Percentiles rank a stretch among this genome's conserved stretches.
phyloP scores from a whole-genome alignment of 2,113 vertebrate species.

The Planiliza haematocheilus region DNA sequence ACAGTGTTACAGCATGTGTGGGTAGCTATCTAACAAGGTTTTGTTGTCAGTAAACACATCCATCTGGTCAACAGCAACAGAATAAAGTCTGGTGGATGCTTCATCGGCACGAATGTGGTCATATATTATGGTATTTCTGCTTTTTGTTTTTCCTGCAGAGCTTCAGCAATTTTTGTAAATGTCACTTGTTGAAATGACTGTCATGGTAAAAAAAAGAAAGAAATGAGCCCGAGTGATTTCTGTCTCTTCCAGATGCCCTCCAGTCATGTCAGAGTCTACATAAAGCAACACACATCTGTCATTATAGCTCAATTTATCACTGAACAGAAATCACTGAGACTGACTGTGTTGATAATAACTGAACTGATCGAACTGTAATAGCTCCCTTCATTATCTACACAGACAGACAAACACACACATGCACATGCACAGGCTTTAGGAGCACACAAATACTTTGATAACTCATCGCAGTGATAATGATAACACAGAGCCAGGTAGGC shows the following conservation, averaged over 20 bases:
- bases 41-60: slow-evolving; percentile 81
- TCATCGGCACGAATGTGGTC: slow-evolving; percentile 32
- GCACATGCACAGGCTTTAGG: slow-evolving; percentile 18
- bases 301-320: slow-evolving; percentile 56
- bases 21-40: slow-evolving; percentile 78
- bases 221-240: slow-evolving; percentile 28
- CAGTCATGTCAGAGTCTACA: slow-evolving; percentile 51
- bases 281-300: slow-evolving; percentile 51
- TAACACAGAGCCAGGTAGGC: slow-evolving; percentile 75
- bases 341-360: slow-evolving; percentile 64
- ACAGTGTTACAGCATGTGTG: slow-evolving; percentile 58
- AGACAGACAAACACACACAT: slow-evolving; percentile 47
- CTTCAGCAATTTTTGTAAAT: slow-evolving; percentile 24
- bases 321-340: slow-evolving; percentile 53
- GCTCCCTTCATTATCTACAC: slow-evolving; percentile 56
- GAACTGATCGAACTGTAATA: slow-evolving; percentile 64
- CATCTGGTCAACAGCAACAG: slow-evolving; percentile 79
- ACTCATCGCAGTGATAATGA: slow-evolving; percentile 72
- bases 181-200: slow-evolving; percentile 32
- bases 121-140: slow-evolving; percentile 1
- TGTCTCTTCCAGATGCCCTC: slow-evolving; percentile 45
- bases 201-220: slow-evolving; percentile 13
- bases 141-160: neutral
- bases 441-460: slow-evolving; percentile 77
- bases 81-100: slow-evolving; percentile 44